phyloP scores from a whole-genome alignment of 2,888 invertebrate genomes.

The Neria commutata region DNA sequence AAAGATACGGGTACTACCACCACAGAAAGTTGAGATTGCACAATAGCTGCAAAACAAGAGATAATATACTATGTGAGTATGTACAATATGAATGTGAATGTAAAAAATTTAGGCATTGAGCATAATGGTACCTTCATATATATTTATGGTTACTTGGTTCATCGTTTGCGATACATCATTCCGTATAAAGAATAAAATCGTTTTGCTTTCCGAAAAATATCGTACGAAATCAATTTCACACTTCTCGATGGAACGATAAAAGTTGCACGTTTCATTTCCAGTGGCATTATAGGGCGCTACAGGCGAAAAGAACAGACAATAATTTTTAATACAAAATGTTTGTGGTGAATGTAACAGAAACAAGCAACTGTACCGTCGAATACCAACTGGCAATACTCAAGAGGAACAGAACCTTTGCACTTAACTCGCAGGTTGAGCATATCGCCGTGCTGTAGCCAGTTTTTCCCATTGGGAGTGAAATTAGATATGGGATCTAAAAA shows the following conservation, averaged over 20 bases:
- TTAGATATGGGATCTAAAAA: slow-evolving; percentile 73
- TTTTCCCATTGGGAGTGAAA: slow-evolving; percentile 74
- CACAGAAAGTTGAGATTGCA: slow-evolving; percentile 83
- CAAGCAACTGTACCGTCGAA: slow-evolving; percentile 63
- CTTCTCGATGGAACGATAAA: slow-evolving; percentile 56
- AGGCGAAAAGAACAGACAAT: slow-evolving; percentile 5
- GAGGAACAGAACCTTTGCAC: slow-evolving; percentile 78
- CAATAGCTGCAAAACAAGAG: slow-evolving; percentile 67
- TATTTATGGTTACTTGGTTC: slow-evolving; percentile 76
- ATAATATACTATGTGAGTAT: neutral
- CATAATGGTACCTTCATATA: slow-evolving; percentile 77
- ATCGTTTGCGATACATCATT: slow-evolving; percentile 77
- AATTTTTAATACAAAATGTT: neutral
- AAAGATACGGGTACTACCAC: slow-evolving; percentile 87
- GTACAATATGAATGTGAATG: neutral
- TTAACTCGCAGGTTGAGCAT: slow-evolving; percentile 72
- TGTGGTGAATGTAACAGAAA: neutral
- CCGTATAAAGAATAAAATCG: slow-evolving; percentile 77
- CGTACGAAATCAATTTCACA: slow-evolving; percentile 72
- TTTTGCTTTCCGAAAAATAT: slow-evolving; percentile 75
- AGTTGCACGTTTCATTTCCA: slow-evolving; percentile 76
- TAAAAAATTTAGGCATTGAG: neutral
- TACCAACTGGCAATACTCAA: slow-evolving; percentile 73
- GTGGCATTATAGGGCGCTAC: slow-evolving; percentile 68
- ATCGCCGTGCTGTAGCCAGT: slow-evolving; percentile 85